Evolutionary conservation across 2,113 vertebrate genomes (phyloP), one percentile per base, ranked within the genome.

Genomic region (Labeo rohita): DNA sequence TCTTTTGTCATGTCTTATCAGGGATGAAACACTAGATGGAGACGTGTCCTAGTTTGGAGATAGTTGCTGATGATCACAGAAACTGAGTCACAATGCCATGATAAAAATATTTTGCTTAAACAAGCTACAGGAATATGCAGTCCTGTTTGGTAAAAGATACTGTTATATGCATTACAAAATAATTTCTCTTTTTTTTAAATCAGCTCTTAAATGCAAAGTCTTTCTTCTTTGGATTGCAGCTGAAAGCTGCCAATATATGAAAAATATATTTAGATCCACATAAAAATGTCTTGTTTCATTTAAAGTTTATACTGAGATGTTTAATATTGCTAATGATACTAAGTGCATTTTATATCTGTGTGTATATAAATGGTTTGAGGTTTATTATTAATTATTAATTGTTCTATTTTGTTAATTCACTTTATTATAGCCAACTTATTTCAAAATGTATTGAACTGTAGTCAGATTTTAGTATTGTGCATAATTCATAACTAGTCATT

Each of bases 1-100:
- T 83, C 23, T 56, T 73, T 28, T 84, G 2, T 75, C 16, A n/a
- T 12, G 34, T n/a, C 3, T 75, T 59, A 52, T 52, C 50, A 84
- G 70, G 52, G 54, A 43, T 84, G 56, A 73, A 73, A 50, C 82
- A 75, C 52, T 84, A 45, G 52, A 36, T 7, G 68, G 50, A 28
- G 65, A 52, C 75, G 39, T 21, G 1, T 73, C 18, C 34, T 18
- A 82, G 36, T 49, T 34, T 50, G 47, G 45, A 66, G 63, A 34
- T 6, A 11, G 11, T 81, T 39, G 7, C n/a, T 23, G 9, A 18
- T 84, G 12, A 3, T 84, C 9, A 59, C 36, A 45, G 28, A 39
- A 54, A 75, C 9, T 72, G 36, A 45, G n/a, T 28, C 61, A 63
- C 1, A 10, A 23, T 39, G n/a, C n/a, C 12, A 28, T 36, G 28